Percentiles rank a stretch among this genome's conserved stretches.
Conservation (phyloP, 1,140 invertebrate genomes). For the Rhagoletis pomonella region DNA sequence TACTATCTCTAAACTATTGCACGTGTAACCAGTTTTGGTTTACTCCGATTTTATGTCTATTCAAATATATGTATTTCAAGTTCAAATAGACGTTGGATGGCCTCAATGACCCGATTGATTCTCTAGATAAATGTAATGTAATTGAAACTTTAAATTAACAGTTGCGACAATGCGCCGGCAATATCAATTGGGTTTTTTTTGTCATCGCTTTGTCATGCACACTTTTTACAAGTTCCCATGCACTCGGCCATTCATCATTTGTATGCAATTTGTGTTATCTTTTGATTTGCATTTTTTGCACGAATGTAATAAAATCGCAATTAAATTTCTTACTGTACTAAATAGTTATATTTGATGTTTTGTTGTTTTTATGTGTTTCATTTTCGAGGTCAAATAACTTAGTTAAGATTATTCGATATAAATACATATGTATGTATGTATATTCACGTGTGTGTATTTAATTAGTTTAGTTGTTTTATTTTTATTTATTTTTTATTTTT, state of each 20-base stretch:
- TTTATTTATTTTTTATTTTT: too few relatives aligned
- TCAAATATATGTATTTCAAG: background rate
- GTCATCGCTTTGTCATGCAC: background rate
- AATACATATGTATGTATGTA: too few relatives aligned
- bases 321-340: background rate
- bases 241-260: background rate
- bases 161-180: background rate
- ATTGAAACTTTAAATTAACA: conserved; percentile 18
- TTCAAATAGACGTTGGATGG: background rate
- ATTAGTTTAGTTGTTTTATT: too few relatives aligned
- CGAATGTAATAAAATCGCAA: conserved; percentile 18
- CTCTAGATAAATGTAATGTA: background rate
- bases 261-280: background rate
- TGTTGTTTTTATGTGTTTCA: background rate
- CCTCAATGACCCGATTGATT: conserved; percentile 2
- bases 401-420: background rate
- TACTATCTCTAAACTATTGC: background rate
- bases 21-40: background rate
- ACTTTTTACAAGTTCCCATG: background rate
- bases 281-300: conserved; percentile 25
- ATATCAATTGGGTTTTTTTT: background rate
- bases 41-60: background rate
- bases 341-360: background rate
- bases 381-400: conserved; percentile 8
- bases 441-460: too few relatives aligned